These are phyloP conservation scores for Meloidogyne floridensis DNA, from an alignment of 1,140 invertebrate species.

Conservation along the genomic window DNA sequence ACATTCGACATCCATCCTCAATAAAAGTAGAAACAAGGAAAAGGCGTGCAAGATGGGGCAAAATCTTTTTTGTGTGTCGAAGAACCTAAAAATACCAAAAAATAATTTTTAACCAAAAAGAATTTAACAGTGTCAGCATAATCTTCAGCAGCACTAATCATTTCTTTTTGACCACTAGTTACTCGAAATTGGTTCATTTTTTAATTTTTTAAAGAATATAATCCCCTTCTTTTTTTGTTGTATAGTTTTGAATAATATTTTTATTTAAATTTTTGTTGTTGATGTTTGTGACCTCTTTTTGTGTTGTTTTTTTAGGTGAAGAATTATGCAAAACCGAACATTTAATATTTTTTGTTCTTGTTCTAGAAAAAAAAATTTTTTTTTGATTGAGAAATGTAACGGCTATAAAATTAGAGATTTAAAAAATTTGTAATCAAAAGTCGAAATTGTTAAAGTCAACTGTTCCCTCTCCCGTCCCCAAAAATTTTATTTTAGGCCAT, in stretches of 20 bases:
- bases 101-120: neutral
- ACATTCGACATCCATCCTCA: constrained; percentile 98
- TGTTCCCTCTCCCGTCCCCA: too few relatives aligned
- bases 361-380: too few relatives aligned
- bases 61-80: constrained; percentile 76
- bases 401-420: too few relatives aligned
- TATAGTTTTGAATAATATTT: neutral
- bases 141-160: constrained; percentile 42
- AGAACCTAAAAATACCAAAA: constrained; percentile 48
- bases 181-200: constrained; percentile 44
- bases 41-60: constrained; percentile 90
- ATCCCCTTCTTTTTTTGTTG: neutral
- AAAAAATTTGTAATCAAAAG: too few relatives aligned
- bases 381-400: neutral
- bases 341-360: neutral
- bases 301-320: neutral
- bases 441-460: too few relatives aligned
- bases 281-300: neutral
- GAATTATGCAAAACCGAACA: constrained; percentile 1
- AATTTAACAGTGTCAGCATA: constrained; percentile 49
- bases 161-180: constrained; percentile 31
- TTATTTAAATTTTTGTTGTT: neutral
- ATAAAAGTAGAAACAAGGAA: constrained; percentile 99
- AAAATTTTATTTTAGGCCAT: too few relatives aligned
- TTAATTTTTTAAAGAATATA: neutral